phyloP scores from a whole-genome alignment of 2,797 vertebrate genomes.

The Poeciliopsis infans region DNA sequence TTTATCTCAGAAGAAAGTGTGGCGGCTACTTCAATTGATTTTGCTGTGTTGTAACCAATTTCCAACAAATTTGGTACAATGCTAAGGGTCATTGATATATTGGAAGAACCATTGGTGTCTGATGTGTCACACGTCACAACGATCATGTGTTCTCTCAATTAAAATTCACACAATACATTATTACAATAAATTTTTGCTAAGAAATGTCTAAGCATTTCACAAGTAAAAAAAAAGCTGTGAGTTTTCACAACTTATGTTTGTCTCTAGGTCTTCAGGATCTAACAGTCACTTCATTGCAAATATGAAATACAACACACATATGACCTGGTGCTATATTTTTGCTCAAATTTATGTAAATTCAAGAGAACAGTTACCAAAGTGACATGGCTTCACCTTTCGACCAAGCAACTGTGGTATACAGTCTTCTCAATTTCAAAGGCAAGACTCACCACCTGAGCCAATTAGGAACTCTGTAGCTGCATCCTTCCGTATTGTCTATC shows the following conservation, averaged over 20 bases:
- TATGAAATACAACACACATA: conserved; percentile 27
- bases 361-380: conserved; percentile 31
- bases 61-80: too few species aligned
- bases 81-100: too few species aligned
- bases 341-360: conserved; percentile 66
- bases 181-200: not conserved
- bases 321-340: conserved; percentile 15
- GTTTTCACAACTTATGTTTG: not conserved
- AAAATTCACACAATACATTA: not conserved
- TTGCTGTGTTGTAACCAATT: too few species aligned
- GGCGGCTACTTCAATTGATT: too few species aligned
- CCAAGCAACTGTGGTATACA: conserved; percentile 68
- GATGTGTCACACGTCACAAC: not conserved
- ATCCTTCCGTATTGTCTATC: conserved; percentile 67
- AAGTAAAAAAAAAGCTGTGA: not conserved
- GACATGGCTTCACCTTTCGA: conserved; percentile 72
- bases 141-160: not conserved
- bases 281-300: conserved; percentile 10
- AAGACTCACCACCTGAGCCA: conserved; percentile 79
- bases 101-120: too few species aligned
- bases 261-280: not conserved
- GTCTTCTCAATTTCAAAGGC: conserved; percentile 83
- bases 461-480: conserved; percentile 68
- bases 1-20: too few species aligned
- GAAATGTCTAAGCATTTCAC: not conserved